Conservation (phyloP, 2,888 invertebrate species). For the Sericinus montela region DNA sequence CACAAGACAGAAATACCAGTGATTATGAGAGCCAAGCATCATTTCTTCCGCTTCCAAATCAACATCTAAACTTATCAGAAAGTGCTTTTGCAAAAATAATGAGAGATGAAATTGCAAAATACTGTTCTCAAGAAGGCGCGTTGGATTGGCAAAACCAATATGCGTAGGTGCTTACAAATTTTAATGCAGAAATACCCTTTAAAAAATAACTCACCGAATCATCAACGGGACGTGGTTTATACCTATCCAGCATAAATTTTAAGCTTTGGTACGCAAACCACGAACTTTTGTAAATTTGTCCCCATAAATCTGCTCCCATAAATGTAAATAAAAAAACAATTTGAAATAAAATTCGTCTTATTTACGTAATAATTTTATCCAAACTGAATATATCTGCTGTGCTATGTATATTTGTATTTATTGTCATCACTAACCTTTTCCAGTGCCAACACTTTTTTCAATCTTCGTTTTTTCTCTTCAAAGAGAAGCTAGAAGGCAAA, state of each 20-base stretch:
- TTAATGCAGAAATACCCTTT: slow-evolving; percentile 2
- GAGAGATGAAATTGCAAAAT: slow-evolving; percentile 24
- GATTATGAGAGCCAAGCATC: slow-evolving; percentile 6
- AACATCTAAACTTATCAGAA: slow-evolving; percentile 15
- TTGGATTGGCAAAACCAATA: slow-evolving; percentile 26
- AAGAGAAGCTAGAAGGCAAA: slow-evolving; percentile 25
- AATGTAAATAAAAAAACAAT: slow-evolving; percentile 18
- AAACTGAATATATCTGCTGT: slow-evolving; percentile 8
- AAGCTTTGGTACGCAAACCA: slow-evolving; percentile 23
- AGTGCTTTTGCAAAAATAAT: slow-evolving; percentile 22
- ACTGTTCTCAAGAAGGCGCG: slow-evolving; percentile 24
- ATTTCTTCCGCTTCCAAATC: slow-evolving; percentile 11
- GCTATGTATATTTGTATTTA: slow-evolving; percentile 6
- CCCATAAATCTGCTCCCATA: slow-evolving; percentile 25
- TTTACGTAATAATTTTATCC: neutral
- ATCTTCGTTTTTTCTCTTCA: slow-evolving; percentile 25
- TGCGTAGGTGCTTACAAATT: slow-evolving; percentile 11
- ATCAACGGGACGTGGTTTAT: slow-evolving; percentile 22
- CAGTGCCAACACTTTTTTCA: slow-evolving; percentile 26
- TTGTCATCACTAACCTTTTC: slow-evolving; percentile 19
- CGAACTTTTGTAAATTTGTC: slow-evolving; percentile 21
- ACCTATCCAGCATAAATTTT: slow-evolving; percentile 26
- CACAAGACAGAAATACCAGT: slow-evolving; percentile 12
- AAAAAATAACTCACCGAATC: slow-evolving; percentile 21
- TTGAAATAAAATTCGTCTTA: slow-evolving; percentile 15